phyloP scores from a whole-genome alignment of 1,140 invertebrate species.

The Drosophila paulistorum region DNA sequence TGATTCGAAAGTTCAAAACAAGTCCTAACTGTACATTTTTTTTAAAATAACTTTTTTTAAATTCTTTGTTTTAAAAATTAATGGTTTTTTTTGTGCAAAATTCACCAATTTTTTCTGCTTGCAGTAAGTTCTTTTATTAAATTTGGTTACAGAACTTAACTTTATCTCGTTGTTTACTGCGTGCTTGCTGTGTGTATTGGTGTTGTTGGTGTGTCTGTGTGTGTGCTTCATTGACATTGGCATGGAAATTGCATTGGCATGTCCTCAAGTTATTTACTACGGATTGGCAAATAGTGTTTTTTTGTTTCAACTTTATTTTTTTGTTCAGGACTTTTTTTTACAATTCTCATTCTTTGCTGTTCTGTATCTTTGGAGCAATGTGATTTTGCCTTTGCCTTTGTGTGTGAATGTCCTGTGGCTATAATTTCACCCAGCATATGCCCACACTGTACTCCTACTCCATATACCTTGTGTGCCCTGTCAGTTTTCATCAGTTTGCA shows the following conservation, averaged over 20 bases:
- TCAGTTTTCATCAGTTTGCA: conserved; percentile 71
- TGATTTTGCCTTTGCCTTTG: conserved; percentile 56
- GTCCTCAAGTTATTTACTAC: conserved; percentile 71
- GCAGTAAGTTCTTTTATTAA: no score
- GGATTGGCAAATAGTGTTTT: conserved; percentile 22
- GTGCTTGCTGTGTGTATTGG: background rate
- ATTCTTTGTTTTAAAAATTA: no score
- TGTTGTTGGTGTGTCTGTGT: background rate
- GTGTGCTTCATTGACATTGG: conserved; percentile 11
- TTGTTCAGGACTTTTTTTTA: background rate
- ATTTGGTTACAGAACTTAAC: no score
- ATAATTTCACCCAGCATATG: conserved; percentile 65
- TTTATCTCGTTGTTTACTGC: no score
- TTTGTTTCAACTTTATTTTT: conserved; percentile 5
- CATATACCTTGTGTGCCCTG: conserved; percentile 16
- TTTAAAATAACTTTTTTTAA: no score
- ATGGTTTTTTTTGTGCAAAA: no score
- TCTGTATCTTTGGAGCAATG: conserved; percentile 32
- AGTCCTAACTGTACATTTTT: no score
- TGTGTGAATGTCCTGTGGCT: conserved; percentile 60
- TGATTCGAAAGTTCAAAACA: no score
- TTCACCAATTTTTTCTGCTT: no score
- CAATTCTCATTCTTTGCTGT: background rate
- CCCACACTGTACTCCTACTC: background rate
- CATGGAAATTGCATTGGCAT: conserved; percentile 73